A percentile compares a stretch with the other conserved stretches of the same genome.
These are phyloP conservation scores for Myotis lucifugus DNA, from an alignment of 2,113 vertebrate genomes.

Conservation along the genomic window DNA sequence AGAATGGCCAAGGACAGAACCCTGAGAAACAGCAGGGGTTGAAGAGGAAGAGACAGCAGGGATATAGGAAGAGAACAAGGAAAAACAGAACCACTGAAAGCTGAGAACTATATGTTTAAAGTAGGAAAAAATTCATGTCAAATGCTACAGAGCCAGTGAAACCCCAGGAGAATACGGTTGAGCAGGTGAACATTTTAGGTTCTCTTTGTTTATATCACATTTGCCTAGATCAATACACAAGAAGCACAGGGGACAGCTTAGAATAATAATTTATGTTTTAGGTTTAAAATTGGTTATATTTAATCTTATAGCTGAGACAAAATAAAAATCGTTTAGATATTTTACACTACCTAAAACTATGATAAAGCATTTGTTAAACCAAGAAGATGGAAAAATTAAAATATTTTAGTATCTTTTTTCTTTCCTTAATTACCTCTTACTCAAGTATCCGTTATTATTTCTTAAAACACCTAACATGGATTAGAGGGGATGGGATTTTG, in stretches of 20 bases:
- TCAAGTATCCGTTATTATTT: conserved; percentile 21
- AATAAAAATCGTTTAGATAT: conserved; percentile 41
- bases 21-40: background rate
- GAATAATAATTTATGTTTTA: background rate
- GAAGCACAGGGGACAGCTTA: background rate
- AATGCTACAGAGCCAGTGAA: background rate
- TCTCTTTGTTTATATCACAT: background rate
- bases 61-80: background rate
- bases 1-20: conserved; percentile 19
- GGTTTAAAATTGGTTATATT: conserved; percentile 38
- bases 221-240: background rate
- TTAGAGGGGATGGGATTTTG: conserved; percentile 26
- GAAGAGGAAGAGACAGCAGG: background rate
- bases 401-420: conserved; percentile 1
- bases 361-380: conserved; percentile 36
- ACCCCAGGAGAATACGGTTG: conserved; percentile 3
- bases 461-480: conserved; percentile 21
- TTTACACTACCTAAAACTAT: conserved; percentile 35
- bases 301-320: conserved; percentile 24
- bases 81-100: background rate
- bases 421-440: conserved; percentile 22
- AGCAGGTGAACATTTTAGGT: background rate
- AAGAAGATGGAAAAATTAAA: conserved; percentile 14
- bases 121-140: background rate
- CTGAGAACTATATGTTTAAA: background rate